Evolutionary conservation across 2,888 invertebrate genomes (phyloP), one percentile per base, ranked within the genome.

Genomic region (Agapetus fuscipes): DNA sequence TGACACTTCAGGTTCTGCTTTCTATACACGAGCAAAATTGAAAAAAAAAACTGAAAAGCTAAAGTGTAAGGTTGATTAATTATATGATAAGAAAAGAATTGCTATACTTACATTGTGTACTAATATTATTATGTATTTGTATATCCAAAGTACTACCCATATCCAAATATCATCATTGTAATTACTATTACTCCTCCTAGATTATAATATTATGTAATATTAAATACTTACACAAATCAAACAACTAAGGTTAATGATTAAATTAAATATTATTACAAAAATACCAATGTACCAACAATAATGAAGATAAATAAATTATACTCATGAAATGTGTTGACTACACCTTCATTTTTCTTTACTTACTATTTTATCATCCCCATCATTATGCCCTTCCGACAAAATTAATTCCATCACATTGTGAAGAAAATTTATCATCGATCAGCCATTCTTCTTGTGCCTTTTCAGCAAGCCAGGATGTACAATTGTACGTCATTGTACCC

Each of bases 221-320:
- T 37, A 43, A 44, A n/a, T n/a, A n/a, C n/a, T n/a, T 34, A 46
- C 43, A 43, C 43, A 46, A 40, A 43, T 40, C 35, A 43, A 40
- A 45, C 41, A 41, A 48, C 42, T 48, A 48, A 48, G 48, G 48
- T 48, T 48, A 45, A 48, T 48, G 48, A 48, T 45, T 48, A 48
- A 36, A 41, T 35, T 43, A 6, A 47, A 47, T 46, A 43, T 39
- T 43, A 41, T 41, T 41, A 41, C 37, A 46, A 43, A 41, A 45
- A 46, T 44, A 47, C 41, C 37, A 47, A 45, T 48, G 48, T 48
- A 48, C 48, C 48, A 48, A 48, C 39, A 41, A 37, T 41, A 43
- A 44, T 47, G 43, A 46, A 38, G 45, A 48, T 39, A 40, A 45
- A 43, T 48, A 48, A 48, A 48, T 42, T 47, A 47, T 47, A 44